Evolutionary conservation across 2,797 vertebrate genomes (phyloP), one percentile per base, ranked within the genome.

Genomic region (Amblyraja radiata): DNA sequence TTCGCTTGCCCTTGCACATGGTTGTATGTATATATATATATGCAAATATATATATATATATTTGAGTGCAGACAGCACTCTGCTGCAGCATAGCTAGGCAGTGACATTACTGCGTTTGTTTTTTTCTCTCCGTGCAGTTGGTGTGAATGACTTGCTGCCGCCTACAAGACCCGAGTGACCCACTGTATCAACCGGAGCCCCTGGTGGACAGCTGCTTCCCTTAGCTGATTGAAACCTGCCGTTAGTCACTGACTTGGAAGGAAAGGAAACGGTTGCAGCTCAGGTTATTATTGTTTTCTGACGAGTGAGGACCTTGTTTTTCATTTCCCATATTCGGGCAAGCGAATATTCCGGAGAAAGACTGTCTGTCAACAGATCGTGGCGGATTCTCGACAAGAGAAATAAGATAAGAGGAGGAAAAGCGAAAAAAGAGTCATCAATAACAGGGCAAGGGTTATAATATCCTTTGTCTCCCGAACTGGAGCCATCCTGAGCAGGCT

Each of bases 171-270:
- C 95, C 94, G 94, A 93, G 94, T 94, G 96, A 96, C 96, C 95
- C 95, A 96, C 96, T 95, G 96, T 93, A 96, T 95, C 96, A 96
- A 96, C 96, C 95, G 96, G 95, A 96, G 95, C 96, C 96, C 96
- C 95, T 95, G 94, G 94, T 77, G 95, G 96, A 95, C 95, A 95
- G 95, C 96, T 95, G 95, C 95, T 95, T 96, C 83, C 94, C 95
- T 96, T 93, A 94, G 95, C 95, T 95, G 94, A 96, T 95, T 94
- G 88, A 94, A 95, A 94, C 94, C 95, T 93, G 94, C 96, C 95
- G 94, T 95, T 95, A 95, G 93, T 32, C 93, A 88, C 95, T 96
- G 95, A 96, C 95, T 95, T 95, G 94, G 95, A 93, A 96, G 68
- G 90, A 23, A 73, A 92, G 65, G 46, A 95, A 93, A 94, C 93